phyloP scores from a whole-genome alignment of 2,888 invertebrate genomes.

The Acrobasis consociella region DNA sequence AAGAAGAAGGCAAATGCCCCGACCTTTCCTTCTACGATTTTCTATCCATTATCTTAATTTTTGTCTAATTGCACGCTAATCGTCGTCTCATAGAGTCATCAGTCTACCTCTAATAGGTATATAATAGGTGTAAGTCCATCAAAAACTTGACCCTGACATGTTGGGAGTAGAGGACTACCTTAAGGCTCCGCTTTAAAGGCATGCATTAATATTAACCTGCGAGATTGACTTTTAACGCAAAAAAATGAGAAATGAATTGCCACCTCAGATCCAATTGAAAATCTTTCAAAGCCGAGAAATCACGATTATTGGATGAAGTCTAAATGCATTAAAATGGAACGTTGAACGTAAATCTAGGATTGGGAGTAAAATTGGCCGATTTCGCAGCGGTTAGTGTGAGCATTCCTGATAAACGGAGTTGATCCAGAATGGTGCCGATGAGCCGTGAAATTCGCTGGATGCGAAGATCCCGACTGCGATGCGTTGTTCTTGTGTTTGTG shows the following conservation, averaged over 20 bases:
- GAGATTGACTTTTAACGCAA: too few relatives aligned
- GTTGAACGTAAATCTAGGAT: constrained; percentile 19
- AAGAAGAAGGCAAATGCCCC: too few relatives aligned
- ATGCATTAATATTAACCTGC: too few relatives aligned
- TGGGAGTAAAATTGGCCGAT: constrained; percentile 19
- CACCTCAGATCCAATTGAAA: constrained; percentile 1
- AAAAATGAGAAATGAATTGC: constrained; percentile 25
- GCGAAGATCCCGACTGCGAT: constrained; percentile 27
- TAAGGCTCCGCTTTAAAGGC: too few relatives aligned
- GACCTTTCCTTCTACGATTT: too few relatives aligned
- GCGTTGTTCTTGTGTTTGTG: constrained; percentile 24
- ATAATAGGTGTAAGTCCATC: too few relatives aligned
- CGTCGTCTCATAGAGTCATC: too few relatives aligned
- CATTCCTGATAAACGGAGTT: constrained; percentile 63
- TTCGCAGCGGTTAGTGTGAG: constrained; percentile 45
- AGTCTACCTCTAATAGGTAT: too few relatives aligned
- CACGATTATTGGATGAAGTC: constrained; percentile 22
- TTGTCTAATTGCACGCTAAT: too few relatives aligned
- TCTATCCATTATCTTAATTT: too few relatives aligned
- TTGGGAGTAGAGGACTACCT: too few relatives aligned
- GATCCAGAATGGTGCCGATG: constrained; percentile 52
- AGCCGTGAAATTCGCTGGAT: constrained; percentile 52
- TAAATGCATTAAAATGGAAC: constrained; percentile 32
- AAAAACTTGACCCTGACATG: too few relatives aligned
- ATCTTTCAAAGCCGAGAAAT: constrained; percentile 21